Percentiles rank a stretch among this genome's conserved stretches.
These are phyloP conservation scores for Ceratina australensis DNA, from an alignment of 1,140 invertebrate genomes.

Conservation along the genomic window DNA sequence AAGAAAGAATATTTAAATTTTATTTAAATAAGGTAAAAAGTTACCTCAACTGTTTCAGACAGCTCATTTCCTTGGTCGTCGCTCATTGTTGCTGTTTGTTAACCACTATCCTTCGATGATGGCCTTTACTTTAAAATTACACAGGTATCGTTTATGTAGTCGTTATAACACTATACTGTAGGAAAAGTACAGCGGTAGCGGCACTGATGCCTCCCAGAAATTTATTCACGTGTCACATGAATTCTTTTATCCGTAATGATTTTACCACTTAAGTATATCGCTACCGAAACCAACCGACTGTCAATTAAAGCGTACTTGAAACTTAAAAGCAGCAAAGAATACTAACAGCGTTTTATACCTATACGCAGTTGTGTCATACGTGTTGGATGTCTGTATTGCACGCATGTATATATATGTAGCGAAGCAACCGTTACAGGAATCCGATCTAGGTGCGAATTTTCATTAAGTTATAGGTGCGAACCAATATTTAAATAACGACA, in stretches of 20 bases:
- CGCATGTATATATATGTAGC: too few relatives aligned
- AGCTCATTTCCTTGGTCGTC: slow-evolving; percentile 71
- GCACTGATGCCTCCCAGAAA: neutral
- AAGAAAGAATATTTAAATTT: neutral
- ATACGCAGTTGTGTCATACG: neutral
- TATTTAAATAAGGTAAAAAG: neutral
- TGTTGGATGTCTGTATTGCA: too few relatives aligned
- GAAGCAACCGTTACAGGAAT: slow-evolving; percentile 40
- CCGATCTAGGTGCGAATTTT: slow-evolving; percentile 13
- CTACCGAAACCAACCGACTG: slow-evolving; percentile 31
- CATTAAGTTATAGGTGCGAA: slow-evolving; percentile 27
- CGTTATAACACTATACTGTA: slow-evolving; percentile 25
- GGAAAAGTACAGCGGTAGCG: slow-evolving; percentile 12
- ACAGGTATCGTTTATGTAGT: slow-evolving; percentile 29
- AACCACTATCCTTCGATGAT: slow-evolving; percentile 43
- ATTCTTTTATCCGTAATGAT: neutral
- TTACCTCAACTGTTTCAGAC: slow-evolving; percentile 69
- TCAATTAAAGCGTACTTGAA: slow-evolving; percentile 39
- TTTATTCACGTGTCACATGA: neutral
- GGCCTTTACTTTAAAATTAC: slow-evolving; percentile 7
- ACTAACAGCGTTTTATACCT: slow-evolving; percentile 31
- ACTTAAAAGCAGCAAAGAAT: neutral
- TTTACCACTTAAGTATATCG: neutral
- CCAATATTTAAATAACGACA: slow-evolving; percentile 33
- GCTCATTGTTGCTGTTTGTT: slow-evolving; percentile 69